A percentile compares a stretch with the other conserved stretches of the same genome.
phyloP scores from a whole-genome alignment of 2,797 vertebrate species.

The Sardinella longiceps region DNA sequence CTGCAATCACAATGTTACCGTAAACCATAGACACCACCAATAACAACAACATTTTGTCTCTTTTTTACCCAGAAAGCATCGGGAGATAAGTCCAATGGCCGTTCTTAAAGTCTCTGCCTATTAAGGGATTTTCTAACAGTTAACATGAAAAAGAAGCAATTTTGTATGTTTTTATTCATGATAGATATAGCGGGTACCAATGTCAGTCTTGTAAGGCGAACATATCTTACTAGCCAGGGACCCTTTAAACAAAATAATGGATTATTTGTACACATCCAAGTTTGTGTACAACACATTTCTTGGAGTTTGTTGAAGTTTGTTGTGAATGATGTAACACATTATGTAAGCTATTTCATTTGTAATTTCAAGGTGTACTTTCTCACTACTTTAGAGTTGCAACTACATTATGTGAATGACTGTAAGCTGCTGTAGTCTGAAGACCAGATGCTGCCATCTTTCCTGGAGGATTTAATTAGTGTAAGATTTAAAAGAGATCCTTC shows the following conservation, averaged over 20 bases:
- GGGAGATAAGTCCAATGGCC: no score
- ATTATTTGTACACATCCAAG: neutral
- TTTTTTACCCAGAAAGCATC: no score
- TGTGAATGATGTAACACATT: neutral
- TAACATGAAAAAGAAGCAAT: no score
- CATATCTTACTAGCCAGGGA: no score
- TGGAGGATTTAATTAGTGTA: neutral
- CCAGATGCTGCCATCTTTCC: neutral
- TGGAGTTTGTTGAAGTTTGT: neutral
- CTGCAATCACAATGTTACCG: no score
- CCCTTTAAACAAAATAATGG: neutral
- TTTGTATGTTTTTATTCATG: no score
- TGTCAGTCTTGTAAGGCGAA: no score
- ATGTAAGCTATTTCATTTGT: neutral
- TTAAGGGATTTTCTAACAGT: no score
- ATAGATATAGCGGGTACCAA: no score
- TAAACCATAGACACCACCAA: no score
- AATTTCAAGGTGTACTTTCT: neutral
- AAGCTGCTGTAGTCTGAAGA: neutral
- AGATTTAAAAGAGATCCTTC: conserved; percentile 6
- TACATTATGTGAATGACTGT: neutral
- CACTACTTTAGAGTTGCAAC: neutral
- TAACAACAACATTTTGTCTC: no score
- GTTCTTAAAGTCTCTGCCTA: no score
- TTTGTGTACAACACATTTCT: neutral